These are phyloP conservation scores for Rapana venosa DNA, from an alignment of 2,888 invertebrate species.

Conservation along the genomic window DNA sequence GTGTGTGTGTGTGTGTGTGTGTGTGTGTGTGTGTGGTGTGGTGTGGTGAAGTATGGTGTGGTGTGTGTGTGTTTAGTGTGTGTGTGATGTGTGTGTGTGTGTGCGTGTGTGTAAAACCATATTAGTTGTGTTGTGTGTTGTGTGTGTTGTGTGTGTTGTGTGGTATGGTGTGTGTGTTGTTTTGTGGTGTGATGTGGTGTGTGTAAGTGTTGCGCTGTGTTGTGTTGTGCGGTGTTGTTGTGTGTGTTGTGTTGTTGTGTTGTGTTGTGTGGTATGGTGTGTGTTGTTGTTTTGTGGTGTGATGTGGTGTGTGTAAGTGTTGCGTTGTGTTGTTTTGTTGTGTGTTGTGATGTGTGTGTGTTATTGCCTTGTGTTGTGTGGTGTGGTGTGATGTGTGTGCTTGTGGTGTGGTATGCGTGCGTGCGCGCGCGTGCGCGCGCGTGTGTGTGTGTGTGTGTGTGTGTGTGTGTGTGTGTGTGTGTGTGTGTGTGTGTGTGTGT, in stretches of 20 bases:
- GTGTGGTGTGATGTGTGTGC: not conserved
- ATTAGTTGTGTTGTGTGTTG: too few species aligned
- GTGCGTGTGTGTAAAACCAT: too few species aligned
- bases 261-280: not conserved
- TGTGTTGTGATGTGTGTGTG: not conserved
- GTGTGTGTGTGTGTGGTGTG: not conserved
- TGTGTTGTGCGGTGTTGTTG: constrained; percentile 18
- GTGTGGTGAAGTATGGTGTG: not conserved
- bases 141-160: too few species aligned
- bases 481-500: constrained; percentile 27
- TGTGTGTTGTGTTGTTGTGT: not conserved
- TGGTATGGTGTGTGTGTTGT: too few species aligned
- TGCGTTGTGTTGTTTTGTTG: not conserved
- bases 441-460: constrained; percentile 8
- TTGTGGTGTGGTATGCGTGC: not conserved
- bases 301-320: constrained; percentile 10
- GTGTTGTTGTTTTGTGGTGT: not conserved
- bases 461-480: constrained; percentile 16
- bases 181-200: not conserved
- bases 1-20: not conserved
- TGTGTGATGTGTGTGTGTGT: not conserved
- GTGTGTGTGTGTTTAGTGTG: not conserved
- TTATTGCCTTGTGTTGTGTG: not conserved
- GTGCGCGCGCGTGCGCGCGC: constrained; percentile 1
- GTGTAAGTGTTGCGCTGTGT: not conserved